phyloP scores from a whole-genome alignment of 1,140 invertebrate genomes.

The Stenopsyche tienmushanensis region DNA sequence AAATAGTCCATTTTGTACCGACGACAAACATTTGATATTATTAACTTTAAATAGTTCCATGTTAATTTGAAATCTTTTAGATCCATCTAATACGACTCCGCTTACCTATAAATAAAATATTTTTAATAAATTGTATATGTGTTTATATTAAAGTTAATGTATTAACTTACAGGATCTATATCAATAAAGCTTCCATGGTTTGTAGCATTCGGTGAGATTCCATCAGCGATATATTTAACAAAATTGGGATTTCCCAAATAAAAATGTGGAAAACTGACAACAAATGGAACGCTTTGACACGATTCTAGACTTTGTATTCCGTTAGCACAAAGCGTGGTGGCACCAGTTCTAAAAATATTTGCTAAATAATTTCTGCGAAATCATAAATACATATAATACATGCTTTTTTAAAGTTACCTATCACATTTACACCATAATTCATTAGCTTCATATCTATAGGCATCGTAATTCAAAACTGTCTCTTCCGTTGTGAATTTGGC shows the following conservation, averaged over 20 bases:
- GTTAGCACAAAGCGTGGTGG: too few relatives aligned
- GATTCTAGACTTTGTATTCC: constrained; percentile 53
- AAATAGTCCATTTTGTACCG: constrained; percentile 54
- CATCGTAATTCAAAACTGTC: constrained; percentile 47
- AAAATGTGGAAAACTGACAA: constrained; percentile 64
- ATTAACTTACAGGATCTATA: constrained; percentile 63
- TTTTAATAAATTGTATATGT: too few relatives aligned
- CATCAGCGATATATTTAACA: constrained; percentile 53
- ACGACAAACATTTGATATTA: constrained; percentile 46
- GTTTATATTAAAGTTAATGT: too few relatives aligned
- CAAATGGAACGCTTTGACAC: constrained; percentile 58
- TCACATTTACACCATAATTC: too few relatives aligned
- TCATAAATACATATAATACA: too few relatives aligned
- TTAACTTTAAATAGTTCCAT: constrained; percentile 50
- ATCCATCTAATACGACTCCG: constrained; percentile 53
- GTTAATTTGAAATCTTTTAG: constrained; percentile 58
- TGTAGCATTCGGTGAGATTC: constrained; percentile 57
- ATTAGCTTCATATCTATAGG: constrained; percentile 53
- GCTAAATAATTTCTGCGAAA: too few relatives aligned
- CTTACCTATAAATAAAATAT: constrained; percentile 55
- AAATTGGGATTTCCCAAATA: constrained; percentile 57
- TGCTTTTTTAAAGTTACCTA: too few relatives aligned
- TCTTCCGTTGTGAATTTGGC: constrained; percentile 45
- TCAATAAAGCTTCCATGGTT: constrained; percentile 61
- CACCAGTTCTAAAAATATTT: too few relatives aligned